Percentiles rank a stretch among this genome's conserved stretches.
These are phyloP conservation scores for Hozukius guyotensis DNA, from an alignment of 2,797 vertebrate species.

Conservation along the genomic window DNA sequence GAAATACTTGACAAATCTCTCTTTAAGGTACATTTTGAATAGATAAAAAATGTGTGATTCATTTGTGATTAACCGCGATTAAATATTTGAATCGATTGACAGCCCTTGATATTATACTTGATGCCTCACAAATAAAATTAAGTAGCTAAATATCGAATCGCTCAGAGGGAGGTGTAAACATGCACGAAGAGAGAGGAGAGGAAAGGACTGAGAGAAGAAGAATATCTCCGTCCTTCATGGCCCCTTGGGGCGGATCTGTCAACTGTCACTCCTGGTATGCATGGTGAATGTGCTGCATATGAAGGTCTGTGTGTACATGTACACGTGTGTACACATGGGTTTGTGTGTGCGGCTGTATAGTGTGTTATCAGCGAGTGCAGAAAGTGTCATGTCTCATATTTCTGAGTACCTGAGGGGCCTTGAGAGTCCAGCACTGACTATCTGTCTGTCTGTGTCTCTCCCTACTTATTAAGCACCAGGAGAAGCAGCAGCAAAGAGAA, in stretches of 20 bases:
- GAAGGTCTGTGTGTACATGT: background rate
- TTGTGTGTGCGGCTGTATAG: background rate
- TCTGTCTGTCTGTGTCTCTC: constrained; percentile 4
- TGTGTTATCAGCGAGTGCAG: constrained; percentile 8
- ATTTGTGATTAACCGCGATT: background rate
- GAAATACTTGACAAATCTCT: too few species aligned
- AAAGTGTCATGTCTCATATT: constrained; percentile 35
- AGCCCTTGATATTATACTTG: background rate
- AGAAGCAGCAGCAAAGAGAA: constrained; percentile 19
- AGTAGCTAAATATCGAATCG: background rate
- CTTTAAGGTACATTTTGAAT: background rate
- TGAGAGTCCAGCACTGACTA: constrained; percentile 4
- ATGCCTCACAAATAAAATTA: background rate
- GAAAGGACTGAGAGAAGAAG: background rate
- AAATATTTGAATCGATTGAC: background rate
- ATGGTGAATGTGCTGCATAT: background rate
- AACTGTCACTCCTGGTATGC: background rate
- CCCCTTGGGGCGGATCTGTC: background rate
- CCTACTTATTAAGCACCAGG: constrained; percentile 33
- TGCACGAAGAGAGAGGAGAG: background rate
- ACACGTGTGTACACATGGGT: background rate
- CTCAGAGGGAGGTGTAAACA: background rate
- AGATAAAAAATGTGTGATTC: background rate
- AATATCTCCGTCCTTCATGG: constrained; percentile 35
- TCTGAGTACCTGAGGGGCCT: constrained; percentile 23